Percentiles rank a stretch among this genome's conserved stretches.
Conservation (phyloP, 2,888 invertebrate species). For the Cryptus armator region DNA sequence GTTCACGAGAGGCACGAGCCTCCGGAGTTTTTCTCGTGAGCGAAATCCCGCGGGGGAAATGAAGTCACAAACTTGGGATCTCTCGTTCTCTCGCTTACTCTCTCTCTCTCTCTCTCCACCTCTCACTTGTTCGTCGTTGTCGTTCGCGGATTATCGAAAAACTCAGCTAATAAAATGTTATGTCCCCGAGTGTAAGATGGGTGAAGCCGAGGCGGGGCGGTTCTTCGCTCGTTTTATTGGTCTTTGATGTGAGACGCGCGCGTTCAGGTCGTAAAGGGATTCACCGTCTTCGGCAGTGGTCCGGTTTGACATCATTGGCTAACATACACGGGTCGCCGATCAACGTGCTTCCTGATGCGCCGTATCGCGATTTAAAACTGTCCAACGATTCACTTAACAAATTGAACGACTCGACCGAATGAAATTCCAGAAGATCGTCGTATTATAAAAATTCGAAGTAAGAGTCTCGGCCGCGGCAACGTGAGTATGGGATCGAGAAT, state of each 20-base stretch:
- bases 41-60: conserved; percentile 63
- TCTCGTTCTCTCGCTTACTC: conserved; percentile 8
- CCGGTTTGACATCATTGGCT: conserved; percentile 40
- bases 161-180: conserved; percentile 71
- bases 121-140: conserved; percentile 13
- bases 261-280: conserved; percentile 65
- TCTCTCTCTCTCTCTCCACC: neutral
- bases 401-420: conserved; percentile 55
- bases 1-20: conserved; percentile 1
- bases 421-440: conserved; percentile 33
- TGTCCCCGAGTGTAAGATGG: conserved; percentile 38
- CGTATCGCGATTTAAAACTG: conserved; percentile 65
- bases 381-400: conserved; percentile 63
- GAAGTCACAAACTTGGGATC: conserved; percentile 66
- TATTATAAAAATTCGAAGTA: conserved; percentile 33
- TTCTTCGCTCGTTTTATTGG: conserved; percentile 65
- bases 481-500: neutral
- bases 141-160: conserved; percentile 70
- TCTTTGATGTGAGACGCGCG: conserved; percentile 61
- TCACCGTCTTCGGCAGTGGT: conserved; percentile 42
- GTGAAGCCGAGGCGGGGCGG: conserved; percentile 22
- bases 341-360: conserved; percentile 49
- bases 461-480: neutral
- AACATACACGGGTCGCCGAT: conserved; percentile 36
- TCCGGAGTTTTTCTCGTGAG: conserved; percentile 54